Base-by-base conservation (phyloP, 2,888 invertebrate species). In the Cactoblastis cactorum region DNA sequence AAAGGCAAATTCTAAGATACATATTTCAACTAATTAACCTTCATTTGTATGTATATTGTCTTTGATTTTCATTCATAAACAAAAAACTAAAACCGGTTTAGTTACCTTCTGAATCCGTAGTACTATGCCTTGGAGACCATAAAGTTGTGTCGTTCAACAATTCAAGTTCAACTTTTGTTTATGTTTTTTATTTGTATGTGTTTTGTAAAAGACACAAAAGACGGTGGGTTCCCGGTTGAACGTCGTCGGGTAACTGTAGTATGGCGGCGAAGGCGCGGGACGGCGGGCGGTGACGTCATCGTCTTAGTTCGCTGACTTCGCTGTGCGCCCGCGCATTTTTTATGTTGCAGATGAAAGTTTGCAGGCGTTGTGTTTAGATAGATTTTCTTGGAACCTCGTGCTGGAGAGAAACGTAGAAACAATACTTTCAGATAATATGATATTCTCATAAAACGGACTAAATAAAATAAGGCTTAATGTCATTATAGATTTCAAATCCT, bases 251-350 rank as follows among this genome's bases (percentile, higher is more conserved):
- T 51, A 58, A 57, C 54, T 52, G 60, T 55, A 37, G 39, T 34
- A 17, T 17, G 9, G 45, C 34, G 49, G 45, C 41, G 43, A 12
- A 32, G 53, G 52, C 32, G 53, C 14, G 56, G 46, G 45, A 49
- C 48, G 43, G 46, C 45, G 53, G 50, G 51, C 49, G 45, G 53
- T 55, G 57, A 59, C 57, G 54, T 59, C 57, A 57, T 2, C 47
- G 41, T 28, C 45, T 24, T 34, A 15, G 38, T 43, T 43, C 43
- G 43, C 43, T 43, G 43, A 43, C 28, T 32, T 17, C 28, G 41
- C 19, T 45, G 18, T 43, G 17, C 51, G 45, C 41, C 45, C 35
- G 43, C 34, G 32, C 46, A 43, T 41, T 38, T 17, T 4, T 46
- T 18, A 34, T 17, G 6, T 46, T 19, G 34, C 46, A 3, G 35